Base-by-base conservation (phyloP, 2,888 invertebrate species). In the Plusia festucae region DNA sequence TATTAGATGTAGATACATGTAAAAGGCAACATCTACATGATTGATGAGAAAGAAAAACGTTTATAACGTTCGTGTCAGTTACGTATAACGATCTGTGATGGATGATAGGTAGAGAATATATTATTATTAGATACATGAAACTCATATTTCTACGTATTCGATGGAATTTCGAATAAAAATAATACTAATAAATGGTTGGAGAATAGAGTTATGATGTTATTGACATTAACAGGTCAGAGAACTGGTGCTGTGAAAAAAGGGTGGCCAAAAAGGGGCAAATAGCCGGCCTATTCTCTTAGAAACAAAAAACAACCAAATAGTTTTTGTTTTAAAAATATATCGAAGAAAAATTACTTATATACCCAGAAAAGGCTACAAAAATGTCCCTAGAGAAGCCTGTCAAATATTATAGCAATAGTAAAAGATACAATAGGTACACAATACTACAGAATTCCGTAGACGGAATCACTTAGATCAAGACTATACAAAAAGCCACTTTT, bases 21-120 rank as follows among this genome's bases (percentile, higher is more conserved):
- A n/a, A 1, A 0, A 40, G 16, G 51, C 18, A 15, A 57, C 24
- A 40, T 20, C 57, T 24, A 7, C 34, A 24, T 70, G 70, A 70
- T 70, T 49, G 57, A 70, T 70, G 62, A n/a, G n/a, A 46, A 44
- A 16, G 11, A n/a, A 13, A n/a, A 16, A 32, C 11, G 40, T 40
- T 40, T 40, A n/a, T 15, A 55, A 22, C 22, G 15, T 11, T 20
- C 54, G 53, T 53, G 30, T 53, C 16, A 16, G n/a, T 24, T 52
- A 52, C 24, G 30, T 7, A 30, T 4, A 52, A 24, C 24, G 13
- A 40, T 40, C n/a, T 40, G 1, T 40, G n/a, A n/a, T 6, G 15
- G 40, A 40, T 40, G 40, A 40, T 40, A 30, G 30, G n/a, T 40
- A n/a, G 4, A n/a, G n/a, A n/a, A 40, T 40, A 6, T 40, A n/a